Evolutionary conservation across 2,113 vertebrate genomes (phyloP).

Genomic region (Toxotes chatareus): DNA sequence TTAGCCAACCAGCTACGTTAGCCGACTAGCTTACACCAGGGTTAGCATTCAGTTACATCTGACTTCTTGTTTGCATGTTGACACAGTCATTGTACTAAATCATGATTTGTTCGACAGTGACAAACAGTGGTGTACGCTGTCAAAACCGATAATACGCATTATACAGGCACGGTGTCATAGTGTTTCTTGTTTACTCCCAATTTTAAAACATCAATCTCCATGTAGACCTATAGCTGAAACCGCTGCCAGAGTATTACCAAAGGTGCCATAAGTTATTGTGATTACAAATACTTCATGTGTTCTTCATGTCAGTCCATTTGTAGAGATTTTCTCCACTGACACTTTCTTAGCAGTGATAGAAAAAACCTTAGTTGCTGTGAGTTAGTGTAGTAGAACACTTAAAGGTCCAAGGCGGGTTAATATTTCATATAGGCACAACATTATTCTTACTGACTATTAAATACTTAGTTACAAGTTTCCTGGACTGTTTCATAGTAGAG

Average conservation of each 20-base stretch:
- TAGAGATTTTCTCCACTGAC: not conserved
- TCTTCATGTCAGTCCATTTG: not conserved
- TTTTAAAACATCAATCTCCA: not conserved
- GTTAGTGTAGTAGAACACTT: not conserved
- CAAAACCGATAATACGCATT: not conserved
- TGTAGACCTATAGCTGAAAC: not conserved
- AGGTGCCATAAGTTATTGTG: not conserved
- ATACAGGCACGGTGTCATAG: not conserved
- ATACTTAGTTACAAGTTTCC: not conserved
- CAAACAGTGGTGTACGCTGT: not conserved
- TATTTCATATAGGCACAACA: not conserved
- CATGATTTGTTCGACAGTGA: not conserved
- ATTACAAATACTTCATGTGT: not conserved
- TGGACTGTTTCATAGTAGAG: not conserved
- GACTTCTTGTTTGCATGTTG: not conserved
- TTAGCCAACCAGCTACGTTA: constrained; percentile 65
- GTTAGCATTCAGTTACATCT: constrained; percentile 5
- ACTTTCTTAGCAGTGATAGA: not conserved
- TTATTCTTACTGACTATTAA: not conserved
- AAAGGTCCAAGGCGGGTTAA: not conserved
- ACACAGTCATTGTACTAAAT: not conserved
- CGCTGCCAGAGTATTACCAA: not conserved
- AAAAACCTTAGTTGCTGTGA: not conserved
- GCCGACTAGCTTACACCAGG: constrained; percentile 11
- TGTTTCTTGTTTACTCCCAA: not conserved